Conservation (phyloP, 2,888 invertebrate species). For the Machimus rusticus region DNA sequence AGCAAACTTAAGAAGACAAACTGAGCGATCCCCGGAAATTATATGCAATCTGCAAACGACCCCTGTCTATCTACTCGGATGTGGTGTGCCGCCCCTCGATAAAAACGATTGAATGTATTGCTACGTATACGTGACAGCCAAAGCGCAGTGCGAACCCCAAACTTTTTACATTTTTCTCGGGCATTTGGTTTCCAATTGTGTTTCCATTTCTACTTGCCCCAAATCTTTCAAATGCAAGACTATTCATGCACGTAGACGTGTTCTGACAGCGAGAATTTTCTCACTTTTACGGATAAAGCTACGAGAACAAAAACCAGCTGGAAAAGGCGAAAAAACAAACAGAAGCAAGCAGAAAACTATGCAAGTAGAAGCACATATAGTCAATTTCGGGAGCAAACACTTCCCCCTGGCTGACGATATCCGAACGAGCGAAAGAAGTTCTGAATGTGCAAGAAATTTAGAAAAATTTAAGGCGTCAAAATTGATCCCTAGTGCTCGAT, state of each 20-base stretch:
- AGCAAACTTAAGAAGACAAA: slow-evolving; percentile 13
- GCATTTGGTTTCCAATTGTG: slow-evolving; percentile 44
- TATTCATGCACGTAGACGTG: slow-evolving; percentile 41
- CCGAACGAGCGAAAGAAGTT: not conserved
- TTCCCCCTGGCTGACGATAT: not conserved
- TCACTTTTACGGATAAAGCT: slow-evolving; percentile 33
- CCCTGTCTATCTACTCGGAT: not conserved
- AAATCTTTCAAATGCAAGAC: slow-evolving; percentile 41
- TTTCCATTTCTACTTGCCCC: slow-evolving; percentile 41
- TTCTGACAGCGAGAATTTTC: slow-evolving; percentile 44
- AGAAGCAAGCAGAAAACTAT: not conserved
- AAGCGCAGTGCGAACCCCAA: not conserved
- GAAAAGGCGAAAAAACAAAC: slow-evolving; percentile 1
- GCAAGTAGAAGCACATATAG: not conserved
- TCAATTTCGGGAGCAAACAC: not conserved
- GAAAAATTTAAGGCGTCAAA: not conserved
- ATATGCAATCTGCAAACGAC: not conserved
- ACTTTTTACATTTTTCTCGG: slow-evolving; percentile 39
- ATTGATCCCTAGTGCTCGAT: not conserved
- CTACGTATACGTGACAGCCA: not conserved
- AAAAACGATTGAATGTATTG: not conserved
- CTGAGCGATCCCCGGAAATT: not conserved
- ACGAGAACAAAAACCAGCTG: not conserved
- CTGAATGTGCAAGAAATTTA: slow-evolving; percentile 13
- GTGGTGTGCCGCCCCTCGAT: not conserved